Percentiles rank a stretch among this genome's conserved stretches.
phyloP scores from a whole-genome alignment of 2,888 invertebrate species.

The Epistrophe eligans region DNA sequence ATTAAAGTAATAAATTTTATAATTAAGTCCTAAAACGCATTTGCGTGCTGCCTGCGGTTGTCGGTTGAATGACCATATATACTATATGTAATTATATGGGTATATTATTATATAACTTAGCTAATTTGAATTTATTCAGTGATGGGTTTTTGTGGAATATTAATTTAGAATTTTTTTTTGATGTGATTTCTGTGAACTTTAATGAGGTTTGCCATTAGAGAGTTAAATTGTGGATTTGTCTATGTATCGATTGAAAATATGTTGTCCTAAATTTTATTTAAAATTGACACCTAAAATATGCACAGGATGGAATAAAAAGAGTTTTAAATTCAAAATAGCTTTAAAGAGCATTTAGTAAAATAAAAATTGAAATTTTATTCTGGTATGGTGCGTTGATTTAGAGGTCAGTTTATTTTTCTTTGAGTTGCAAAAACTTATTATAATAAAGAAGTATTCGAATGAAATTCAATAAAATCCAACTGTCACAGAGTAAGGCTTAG shows the following conservation, averaged over 20 bases:
- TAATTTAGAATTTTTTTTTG: background rate
- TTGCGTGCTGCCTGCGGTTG: slow-evolving; percentile 18
- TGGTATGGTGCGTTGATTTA: too few species aligned
- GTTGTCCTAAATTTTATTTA: background rate
- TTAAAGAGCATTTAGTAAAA: too few species aligned
- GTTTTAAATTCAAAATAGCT: too few species aligned
- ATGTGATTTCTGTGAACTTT: background rate
- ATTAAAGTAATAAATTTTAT: slow-evolving; percentile 33
- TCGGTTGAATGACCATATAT: background rate
- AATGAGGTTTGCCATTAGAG: background rate
- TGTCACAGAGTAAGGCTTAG: too few species aligned
- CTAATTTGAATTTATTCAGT: background rate
- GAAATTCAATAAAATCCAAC: too few species aligned
- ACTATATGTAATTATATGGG: background rate
- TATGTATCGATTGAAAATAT: background rate
- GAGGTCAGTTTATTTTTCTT: too few species aligned
- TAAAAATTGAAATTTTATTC: too few species aligned
- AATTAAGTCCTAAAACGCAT: slow-evolving; percentile 34
- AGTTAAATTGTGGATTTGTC: background rate
- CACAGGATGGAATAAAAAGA: too few species aligned
- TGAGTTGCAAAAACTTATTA: too few species aligned
- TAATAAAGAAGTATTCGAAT: too few species aligned
- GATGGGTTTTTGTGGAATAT: background rate
- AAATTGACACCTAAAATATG: too few species aligned
- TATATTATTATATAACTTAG: too few species aligned